Evolutionary conservation across 2,797 vertebrate genomes (phyloP).

Genomic region (Sebastes iracundus): DNA sequence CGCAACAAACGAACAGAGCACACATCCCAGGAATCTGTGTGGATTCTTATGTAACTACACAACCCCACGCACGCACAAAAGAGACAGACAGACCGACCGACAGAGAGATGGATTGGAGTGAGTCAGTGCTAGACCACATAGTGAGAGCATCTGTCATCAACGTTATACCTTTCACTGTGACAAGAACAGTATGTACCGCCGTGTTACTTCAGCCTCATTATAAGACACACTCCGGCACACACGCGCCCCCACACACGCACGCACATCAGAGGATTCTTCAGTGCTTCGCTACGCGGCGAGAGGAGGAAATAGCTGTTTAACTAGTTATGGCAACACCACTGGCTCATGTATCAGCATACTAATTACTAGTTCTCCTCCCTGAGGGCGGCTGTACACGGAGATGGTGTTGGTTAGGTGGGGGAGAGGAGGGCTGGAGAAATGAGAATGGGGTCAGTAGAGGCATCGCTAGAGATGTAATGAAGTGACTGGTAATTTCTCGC

Average conservation of each 20-base stretch:
- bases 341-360: conserved; percentile 70
- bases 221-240: conserved; percentile 33
- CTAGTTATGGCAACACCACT: conserved; percentile 70
- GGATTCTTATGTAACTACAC: conserved; percentile 78
- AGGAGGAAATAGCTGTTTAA: conserved; percentile 67
- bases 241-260: background rate
- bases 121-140: conserved; percentile 71
- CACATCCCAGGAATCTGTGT: conserved; percentile 73
- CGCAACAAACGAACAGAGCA: conserved; percentile 67
- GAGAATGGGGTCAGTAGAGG: conserved; percentile 62
- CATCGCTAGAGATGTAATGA: conserved; percentile 57
- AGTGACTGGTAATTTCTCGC: conserved; percentile 43
- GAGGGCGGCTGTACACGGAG: conserved; percentile 39
- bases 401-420: conserved; percentile 39
- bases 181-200: conserved; percentile 70
- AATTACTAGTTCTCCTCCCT: conserved; percentile 67
- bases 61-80: conserved; percentile 60
- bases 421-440: conserved; percentile 30
- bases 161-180: conserved; percentile 69
- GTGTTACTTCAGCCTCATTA: conserved; percentile 65
- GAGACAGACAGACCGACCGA: conserved; percentile 51
- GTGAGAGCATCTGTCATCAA: conserved; percentile 69
- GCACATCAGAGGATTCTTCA: conserved; percentile 35
- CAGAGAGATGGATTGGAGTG: conserved; percentile 50
- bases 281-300: conserved; percentile 38